These are phyloP conservation scores for Periophthalmus magnuspinnatus DNA, from an alignment of 2,797 vertebrate species.

Conservation along the genomic window DNA sequence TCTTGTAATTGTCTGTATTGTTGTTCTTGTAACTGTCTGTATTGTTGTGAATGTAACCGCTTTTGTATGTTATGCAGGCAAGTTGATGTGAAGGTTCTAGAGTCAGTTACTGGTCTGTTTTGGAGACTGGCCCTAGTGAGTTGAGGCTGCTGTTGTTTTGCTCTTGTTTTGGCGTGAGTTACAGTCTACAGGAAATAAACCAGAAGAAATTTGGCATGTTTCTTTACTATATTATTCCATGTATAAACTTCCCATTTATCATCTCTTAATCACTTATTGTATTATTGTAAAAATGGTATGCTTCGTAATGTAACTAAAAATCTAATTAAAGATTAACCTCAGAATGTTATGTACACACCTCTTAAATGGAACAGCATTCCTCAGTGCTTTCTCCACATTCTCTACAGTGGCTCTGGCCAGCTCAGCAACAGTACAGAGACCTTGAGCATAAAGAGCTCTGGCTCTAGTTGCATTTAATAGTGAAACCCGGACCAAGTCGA, in stretches of 20 bases:
- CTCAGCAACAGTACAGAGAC: conserved; percentile 89
- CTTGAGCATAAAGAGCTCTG: conserved; percentile 84
- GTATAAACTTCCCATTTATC: not conserved
- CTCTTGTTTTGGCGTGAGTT: no score
- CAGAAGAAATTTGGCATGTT: no score
- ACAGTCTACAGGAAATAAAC: no score
- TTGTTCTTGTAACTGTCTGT: no score
- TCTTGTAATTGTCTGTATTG: no score
- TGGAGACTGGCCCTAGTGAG: no score
- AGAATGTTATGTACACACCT: conserved; percentile 73
- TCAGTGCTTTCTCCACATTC: conserved; percentile 86
- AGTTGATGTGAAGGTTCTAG: no score
- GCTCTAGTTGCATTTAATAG: conserved; percentile 89
- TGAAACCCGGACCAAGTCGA: conserved; percentile 91
- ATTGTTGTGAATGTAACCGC: no score
- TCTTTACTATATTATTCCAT: not conserved
- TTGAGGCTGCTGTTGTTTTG: no score
- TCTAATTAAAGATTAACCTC: not conserved
- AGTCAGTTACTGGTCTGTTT: no score
- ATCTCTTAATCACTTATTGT: not conserved
- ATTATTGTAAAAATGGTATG: not conserved
- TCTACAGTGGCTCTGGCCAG: conserved; percentile 82
- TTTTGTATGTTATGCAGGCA: no score
- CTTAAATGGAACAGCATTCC: conserved; percentile 90
- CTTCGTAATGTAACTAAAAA: not conserved